Base-by-base conservation (phyloP, 2,888 invertebrate genomes). In the Alentia gelatinosa region DNA sequence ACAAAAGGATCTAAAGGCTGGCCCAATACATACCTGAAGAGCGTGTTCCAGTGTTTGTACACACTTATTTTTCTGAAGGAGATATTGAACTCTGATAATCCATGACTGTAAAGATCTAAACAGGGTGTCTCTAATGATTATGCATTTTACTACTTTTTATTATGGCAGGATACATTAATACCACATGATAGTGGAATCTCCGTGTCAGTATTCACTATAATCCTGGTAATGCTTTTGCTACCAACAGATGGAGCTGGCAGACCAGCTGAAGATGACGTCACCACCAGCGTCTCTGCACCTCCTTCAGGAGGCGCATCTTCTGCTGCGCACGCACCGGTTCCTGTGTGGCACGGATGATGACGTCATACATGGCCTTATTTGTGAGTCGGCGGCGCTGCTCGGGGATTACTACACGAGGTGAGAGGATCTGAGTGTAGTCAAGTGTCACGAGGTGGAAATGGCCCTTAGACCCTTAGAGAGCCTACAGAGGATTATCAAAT, bases 301-400 rank as follows among this genome's bases (percentile, higher is more conserved):
- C 90, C 96, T 98, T 94, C 97, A 97, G 93, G 98, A 98, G 96
- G 97, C 97, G 5, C 97, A 98, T 94, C 97, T 97, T 93, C 97
- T 98, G 93, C 96, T 98, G 19, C 92, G 91, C 84, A 92, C 92
- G n/a, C 91, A 93, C 91, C 91, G 93, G 63, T 93, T 94, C 91
- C 93, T 93, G 92, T 90, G 47, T 23, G 47, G 91, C 26, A 40
- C 90, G 15, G 42, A 88, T n/a, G 91, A 90, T 83, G 92, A 93
- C 47, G 92, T 92, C 30, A 90, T 93, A 7, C 86, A 92, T 12
- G 93, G 94, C 26, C 91, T 94, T 42, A 91, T 94, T 42, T 91
- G 90, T 63, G 94, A 94, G 90, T 94, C 94, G 7, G 93, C 93
- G 91, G 93, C 94, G 7, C 90, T 94, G 74, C 93, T 95, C 4